phyloP scores from a whole-genome alignment of 1,140 invertebrate genomes.

The Pteromalus puparum region DNA sequence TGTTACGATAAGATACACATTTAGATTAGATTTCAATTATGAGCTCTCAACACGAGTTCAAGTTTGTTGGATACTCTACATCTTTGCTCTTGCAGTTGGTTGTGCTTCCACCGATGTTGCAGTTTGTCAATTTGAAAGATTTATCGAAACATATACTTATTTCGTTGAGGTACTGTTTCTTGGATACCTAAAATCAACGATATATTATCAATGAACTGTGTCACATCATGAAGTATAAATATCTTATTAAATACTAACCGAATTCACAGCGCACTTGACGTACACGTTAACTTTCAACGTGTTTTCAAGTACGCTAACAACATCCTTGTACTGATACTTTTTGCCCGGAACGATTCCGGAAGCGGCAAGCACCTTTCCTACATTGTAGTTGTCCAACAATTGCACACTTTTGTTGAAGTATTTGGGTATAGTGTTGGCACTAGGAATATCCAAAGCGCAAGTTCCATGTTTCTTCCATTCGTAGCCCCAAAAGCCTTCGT shows the following conservation, averaged over 20 bases:
- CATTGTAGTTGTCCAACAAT: constrained; percentile 1
- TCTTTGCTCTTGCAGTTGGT: not conserved
- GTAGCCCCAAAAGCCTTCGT: not conserved
- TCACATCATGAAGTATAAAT: not conserved
- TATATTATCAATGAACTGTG: not conserved
- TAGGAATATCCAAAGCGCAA: not conserved
- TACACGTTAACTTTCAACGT: not conserved
- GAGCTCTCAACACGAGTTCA: not conserved
- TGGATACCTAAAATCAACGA: not conserved
- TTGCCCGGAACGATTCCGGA: not conserved
- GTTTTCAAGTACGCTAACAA: not conserved
- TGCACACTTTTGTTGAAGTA: constrained; percentile 17
- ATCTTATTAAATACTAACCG: not conserved
- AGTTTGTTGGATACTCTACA: not conserved
- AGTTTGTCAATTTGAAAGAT: not conserved
- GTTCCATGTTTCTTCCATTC: constrained; percentile 38
- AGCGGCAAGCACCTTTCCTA: not conserved
- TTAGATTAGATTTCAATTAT: not conserved
- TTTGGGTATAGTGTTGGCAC: not conserved
- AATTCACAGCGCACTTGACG: constrained; percentile 3
- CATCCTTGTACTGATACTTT: not conserved
- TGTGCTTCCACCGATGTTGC: not conserved
- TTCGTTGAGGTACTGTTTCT: not conserved
- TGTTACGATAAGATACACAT: too few relatives aligned
- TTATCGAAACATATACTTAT: constrained; percentile 6